Conservation (phyloP, 2,888 invertebrate genomes). For the Panorpa germanica region DNA sequence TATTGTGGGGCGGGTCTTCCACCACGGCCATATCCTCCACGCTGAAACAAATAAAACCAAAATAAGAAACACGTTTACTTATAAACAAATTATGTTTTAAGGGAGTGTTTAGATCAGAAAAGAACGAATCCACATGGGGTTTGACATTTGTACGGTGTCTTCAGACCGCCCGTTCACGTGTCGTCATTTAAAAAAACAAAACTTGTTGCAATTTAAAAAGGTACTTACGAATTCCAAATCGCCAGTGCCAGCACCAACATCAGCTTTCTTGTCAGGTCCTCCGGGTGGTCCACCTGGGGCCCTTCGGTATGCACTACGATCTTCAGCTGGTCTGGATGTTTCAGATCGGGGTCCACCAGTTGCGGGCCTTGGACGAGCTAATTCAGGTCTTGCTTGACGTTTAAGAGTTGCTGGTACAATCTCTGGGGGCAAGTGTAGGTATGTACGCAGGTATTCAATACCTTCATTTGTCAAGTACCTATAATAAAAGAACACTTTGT, state of each 20-base stretch:
- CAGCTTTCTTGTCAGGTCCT: conserved; percentile 81
- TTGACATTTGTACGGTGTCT: neutral
- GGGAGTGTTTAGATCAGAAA: conserved; percentile 12
- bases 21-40: conserved; percentile 67
- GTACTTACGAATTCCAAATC: conserved; percentile 69
- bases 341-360: conserved; percentile 47
- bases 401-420: conserved; percentile 97
- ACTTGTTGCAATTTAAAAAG: conserved; percentile 3
- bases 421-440: conserved; percentile 92
- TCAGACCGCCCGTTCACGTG: neutral
- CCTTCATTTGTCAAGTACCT: conserved; percentile 95
- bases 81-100: conserved; percentile 8
- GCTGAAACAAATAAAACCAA: conserved; percentile 31
- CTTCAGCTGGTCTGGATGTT: conserved; percentile 55
- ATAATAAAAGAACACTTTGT: conserved; percentile 11
- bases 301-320: conserved; percentile 67
- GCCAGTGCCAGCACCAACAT: conserved; percentile 88
- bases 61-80: conserved; percentile 9
- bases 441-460: conserved; percentile 88
- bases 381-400: conserved; percentile 71
- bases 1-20: too few species aligned
- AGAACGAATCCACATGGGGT: neutral
- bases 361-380: conserved; percentile 55
- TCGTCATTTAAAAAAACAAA: too few species aligned
- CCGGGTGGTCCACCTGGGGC: conserved; percentile 41